Conservation (phyloP, 35 echinoderm and acorn worm species). For the Apostichopus californicus region DNA sequence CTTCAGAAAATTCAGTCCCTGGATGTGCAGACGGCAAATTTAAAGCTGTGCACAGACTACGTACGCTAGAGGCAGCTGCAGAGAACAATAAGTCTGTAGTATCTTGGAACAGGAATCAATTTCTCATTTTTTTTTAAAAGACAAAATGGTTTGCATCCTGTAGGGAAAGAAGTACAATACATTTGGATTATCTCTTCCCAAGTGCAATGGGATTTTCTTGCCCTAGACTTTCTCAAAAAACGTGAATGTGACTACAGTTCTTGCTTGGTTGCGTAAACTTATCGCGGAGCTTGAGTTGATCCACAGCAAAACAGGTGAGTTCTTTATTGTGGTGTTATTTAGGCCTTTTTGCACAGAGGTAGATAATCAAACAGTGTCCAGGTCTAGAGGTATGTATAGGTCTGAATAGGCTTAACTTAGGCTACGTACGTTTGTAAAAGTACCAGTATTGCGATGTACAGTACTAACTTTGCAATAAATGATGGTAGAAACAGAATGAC, state of each 20-base stretch:
- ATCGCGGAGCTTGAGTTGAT: neutral
- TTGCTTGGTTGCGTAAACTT: neutral
- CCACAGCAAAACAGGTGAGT: neutral
- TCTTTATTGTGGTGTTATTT: neutral
- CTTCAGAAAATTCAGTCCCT: neutral
- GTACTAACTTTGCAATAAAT: too few relatives aligned
- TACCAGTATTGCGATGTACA: too few relatives aligned
- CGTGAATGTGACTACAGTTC: constrained; percentile 8
- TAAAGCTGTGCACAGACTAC: neutral
- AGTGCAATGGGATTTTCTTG: constrained; percentile 2
- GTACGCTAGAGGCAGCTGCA: neutral
- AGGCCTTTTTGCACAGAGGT: too few relatives aligned
- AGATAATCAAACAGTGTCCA: too few relatives aligned
- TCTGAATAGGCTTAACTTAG: too few relatives aligned
- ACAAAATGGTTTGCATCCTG: neutral
- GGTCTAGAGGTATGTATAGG: too few relatives aligned
- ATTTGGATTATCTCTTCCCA: neutral
- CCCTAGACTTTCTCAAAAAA: neutral
- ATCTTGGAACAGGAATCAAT: neutral
- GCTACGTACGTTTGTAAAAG: too few relatives aligned
- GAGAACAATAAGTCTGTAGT: neutral
- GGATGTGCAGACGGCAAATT: neutral
- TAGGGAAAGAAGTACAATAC: neutral
- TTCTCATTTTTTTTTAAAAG: neutral
- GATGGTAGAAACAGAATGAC: too few relatives aligned